Percentiles rank a stretch among this genome's conserved stretches.
Evolutionary conservation across 1,140 invertebrate genomes (phyloP).

Genomic region (Heterodera carotae): DNA sequence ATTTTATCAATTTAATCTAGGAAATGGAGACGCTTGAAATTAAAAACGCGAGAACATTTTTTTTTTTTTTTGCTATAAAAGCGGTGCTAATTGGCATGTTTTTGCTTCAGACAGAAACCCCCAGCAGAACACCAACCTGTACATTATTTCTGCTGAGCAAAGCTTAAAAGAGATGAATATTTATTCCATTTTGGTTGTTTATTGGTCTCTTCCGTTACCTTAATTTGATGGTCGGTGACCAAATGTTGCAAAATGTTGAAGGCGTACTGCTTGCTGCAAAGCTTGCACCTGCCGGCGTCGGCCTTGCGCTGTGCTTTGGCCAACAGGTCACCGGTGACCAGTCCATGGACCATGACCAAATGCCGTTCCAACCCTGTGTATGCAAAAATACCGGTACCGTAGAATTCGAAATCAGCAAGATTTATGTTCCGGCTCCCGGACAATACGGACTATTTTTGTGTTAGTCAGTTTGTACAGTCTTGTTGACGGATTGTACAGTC

Average conservation of each 20-base stretch:
- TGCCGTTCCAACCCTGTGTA: conserved; percentile 74
- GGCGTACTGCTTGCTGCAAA: conserved; percentile 75
- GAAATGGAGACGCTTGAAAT: too few relatives aligned
- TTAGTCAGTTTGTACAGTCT: too few relatives aligned
- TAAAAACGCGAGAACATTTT: too few relatives aligned
- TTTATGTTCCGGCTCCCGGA: too few relatives aligned
- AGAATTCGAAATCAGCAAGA: too few relatives aligned
- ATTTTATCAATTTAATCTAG: too few relatives aligned
- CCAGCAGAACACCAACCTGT: conserved; percentile 16
- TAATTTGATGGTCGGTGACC: conserved; percentile 54
- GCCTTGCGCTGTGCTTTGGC: conserved; percentile 90
- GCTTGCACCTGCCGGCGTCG: conserved; percentile 86
- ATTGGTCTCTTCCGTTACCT: too few relatives aligned
- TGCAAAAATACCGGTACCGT: too few relatives aligned
- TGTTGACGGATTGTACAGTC: too few relatives aligned
- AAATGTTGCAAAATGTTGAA: conserved; percentile 64
- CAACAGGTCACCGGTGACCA: conserved; percentile 92
- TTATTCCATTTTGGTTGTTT: neutral
- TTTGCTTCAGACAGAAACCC: too few relatives aligned
- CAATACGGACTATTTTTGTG: too few relatives aligned
- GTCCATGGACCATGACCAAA: conserved; percentile 84
- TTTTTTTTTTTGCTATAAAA: too few relatives aligned
- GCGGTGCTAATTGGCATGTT: neutral
- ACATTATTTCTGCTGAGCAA: conserved; percentile 54
- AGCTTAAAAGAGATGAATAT: conserved; percentile 36